These are phyloP conservation scores for Apis cerana DNA, from an alignment of 1,140 invertebrate genomes.

Conservation along the genomic window DNA sequence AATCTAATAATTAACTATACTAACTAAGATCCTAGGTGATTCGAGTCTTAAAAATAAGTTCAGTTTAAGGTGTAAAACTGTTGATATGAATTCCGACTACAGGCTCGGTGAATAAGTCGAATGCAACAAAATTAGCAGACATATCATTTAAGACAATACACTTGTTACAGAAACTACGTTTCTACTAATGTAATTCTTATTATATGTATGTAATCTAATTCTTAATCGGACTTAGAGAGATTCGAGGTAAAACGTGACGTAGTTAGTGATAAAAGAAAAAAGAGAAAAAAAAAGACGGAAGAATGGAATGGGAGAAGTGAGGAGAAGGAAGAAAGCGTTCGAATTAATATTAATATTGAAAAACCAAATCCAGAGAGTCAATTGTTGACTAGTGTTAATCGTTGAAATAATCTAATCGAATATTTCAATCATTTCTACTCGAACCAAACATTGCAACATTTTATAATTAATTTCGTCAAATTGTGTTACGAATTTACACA, in stretches of 20 bases:
- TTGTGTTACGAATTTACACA: neutral
- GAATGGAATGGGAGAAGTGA: too few relatives aligned
- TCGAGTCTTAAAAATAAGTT: constrained; percentile 73
- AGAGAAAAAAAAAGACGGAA: neutral
- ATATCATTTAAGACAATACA: constrained; percentile 82
- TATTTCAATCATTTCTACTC: neutral
- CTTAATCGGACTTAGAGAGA: constrained; percentile 67
- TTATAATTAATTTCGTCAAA: neutral
- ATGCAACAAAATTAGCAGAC: constrained; percentile 79
- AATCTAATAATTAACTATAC: constrained; percentile 65
- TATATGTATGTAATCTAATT: constrained; percentile 70
- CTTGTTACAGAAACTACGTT: constrained; percentile 80
- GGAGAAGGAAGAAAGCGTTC: neutral
- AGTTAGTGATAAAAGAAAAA: constrained; percentile 54
- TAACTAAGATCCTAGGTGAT: constrained; percentile 70
- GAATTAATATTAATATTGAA: neutral
- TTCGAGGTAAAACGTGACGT: constrained; percentile 52
- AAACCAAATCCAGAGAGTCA: constrained; percentile 53
- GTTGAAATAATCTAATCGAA: neutral
- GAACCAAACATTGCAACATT: too few relatives aligned
- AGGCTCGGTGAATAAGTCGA: constrained; percentile 67
- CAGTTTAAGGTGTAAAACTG: constrained; percentile 74
- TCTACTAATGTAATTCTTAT: constrained; percentile 79
- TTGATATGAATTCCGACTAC: constrained; percentile 67
- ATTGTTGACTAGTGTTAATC: neutral